Evolutionary conservation across 2,113 vertebrate genomes (phyloP), one percentile per base, ranked within the genome.

Genomic region (Octodon degus): DNA sequence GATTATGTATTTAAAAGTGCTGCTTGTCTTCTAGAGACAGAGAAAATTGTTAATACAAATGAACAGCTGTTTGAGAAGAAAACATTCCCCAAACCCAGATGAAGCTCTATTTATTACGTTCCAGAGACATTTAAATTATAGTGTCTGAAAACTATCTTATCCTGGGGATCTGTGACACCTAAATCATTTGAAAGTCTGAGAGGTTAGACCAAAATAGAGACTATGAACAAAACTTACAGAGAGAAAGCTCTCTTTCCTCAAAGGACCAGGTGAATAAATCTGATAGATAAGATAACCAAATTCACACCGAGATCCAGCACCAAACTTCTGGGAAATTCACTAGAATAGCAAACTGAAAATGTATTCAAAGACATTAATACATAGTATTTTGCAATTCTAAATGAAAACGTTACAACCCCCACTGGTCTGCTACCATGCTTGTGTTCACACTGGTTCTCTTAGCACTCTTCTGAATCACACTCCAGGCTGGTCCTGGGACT

Each of bases 51-150:
- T 95, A 93, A 94, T 90, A 97, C 93, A 96, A 96, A 94, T 30
- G 96, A 96, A 96, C 94, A 97, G 95, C 96, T 97, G 97, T 96
- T 96, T 97, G 92, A 81, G 92, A 92, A 96, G 87, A 96, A 97
- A 97, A 96, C 90, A 84, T 96, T 97, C 96, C 91, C 37, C 25
- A 93, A 96, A 93, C 87, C 91, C 85, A 96, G 96, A 97, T 89
- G 96, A 97, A 96, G 96, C 95, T 96, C 95, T 96, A 70, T 94
- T 96, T 97, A 88, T 97, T 96, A 79, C 72, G 84, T 93, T 97
- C 89, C 95, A 96, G 85, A 97, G 94, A 95, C 95, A 94, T 87
- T 90, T 82, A 96, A 96, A 95, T 95, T 94, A 96, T 32, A 97
- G 94, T 89, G 93, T 97, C 96, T 97, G 96, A 96, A 96, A 97